Base-by-base conservation (phyloP, 2,113 vertebrate genomes). In the Scortum barcoo region DNA sequence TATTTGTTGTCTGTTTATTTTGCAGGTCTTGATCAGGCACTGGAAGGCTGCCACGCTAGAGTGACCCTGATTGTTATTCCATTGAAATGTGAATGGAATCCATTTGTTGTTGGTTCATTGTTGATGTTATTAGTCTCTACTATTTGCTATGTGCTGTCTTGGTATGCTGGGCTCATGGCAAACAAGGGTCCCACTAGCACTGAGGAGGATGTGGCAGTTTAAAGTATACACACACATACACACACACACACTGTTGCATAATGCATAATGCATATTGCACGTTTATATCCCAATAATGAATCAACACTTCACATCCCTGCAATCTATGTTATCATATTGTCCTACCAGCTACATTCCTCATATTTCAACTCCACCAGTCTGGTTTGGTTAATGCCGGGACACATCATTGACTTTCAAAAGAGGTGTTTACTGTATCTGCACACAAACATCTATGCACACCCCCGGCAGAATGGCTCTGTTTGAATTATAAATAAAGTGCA, bases 21-120 rank as follows among this genome's bases (percentile, higher is more conserved):
- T 85, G 0, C 80, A 95, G 94, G 90, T 95, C 95, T 83, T 95
- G 95, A 95, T 91, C 56, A 38, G 69, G 80, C 87, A 33, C 75
- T 85, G 83, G 87, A 86, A 62, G 62, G 36, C 65, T 86, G 79
- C 87, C 75, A 72, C 60, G 57, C 71, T 36, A 56, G 75, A 83
- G 77, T 73, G 85, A 90, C 67, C 83, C 81, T 88, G 86, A 85
- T 83, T 86, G 74, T 90, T 90, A 86, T 93, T 95, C 92, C 83
- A 93, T 88, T 89, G 85, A 91, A 94, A 93, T 95, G 95, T 95
- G 93, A 95, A 95, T 93, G 93, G 93, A 91, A 91, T 91, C 80
- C 66, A 73, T 85, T 87, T 84, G 48, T 89, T 88, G 77, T 87
- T 84, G 61, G 66, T 84, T 88, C 53, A 66, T 86, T 86, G 75